Evolutionary conservation across 2,797 vertebrate genomes (phyloP), one percentile per base, ranked within the genome.

Genomic region (Stomatorhinus walkeri): DNA sequence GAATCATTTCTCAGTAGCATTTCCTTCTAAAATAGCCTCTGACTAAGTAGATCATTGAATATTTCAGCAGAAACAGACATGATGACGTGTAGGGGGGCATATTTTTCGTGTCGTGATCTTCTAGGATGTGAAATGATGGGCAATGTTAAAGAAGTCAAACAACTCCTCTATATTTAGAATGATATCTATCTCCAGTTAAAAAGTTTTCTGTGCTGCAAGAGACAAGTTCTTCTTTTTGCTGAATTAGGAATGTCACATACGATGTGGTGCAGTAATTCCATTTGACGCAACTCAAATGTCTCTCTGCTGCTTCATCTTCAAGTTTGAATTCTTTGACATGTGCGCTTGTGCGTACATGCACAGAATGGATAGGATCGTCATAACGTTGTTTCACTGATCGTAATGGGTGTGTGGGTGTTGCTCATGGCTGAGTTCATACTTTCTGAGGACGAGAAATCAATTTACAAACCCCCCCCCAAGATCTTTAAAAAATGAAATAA

Each of bases 1-100:
- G 59, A 85, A 68, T 68, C 43, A 89, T 85, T 61, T 32, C 46
- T 46, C 43, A 72, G 46, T 8, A 32, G 59, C 46, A 52, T 84
- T 89, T 86, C 43, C 54, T 59, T 86, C 43, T 6, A 61, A 61
- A 89, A 85, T 85, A 89, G 88, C 56, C 59, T 52, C 46, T 85
- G 59, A 89, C 56, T 85, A 86, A 89, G 81, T 85, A 89, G 83
- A 89, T 61, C 64, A 87, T 89, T 89, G 61, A 89, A 89, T 89
- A 86, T 89, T 89, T 89, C 88, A 86, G 84, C 83, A 89, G 40
- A 32, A 64, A 43, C 16, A 72, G 88, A 89, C 84, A 52, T 22
- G 5, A 68, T n/a, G 59, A 87, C 61, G 51, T 76, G 46, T 79
- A 49, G 46, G 28, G 28, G 86, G 19, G 48, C 22, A 87, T 88